Conservation (phyloP, 2,113 vertebrate genomes). For the Tychaedon coryphoeus region DNA sequence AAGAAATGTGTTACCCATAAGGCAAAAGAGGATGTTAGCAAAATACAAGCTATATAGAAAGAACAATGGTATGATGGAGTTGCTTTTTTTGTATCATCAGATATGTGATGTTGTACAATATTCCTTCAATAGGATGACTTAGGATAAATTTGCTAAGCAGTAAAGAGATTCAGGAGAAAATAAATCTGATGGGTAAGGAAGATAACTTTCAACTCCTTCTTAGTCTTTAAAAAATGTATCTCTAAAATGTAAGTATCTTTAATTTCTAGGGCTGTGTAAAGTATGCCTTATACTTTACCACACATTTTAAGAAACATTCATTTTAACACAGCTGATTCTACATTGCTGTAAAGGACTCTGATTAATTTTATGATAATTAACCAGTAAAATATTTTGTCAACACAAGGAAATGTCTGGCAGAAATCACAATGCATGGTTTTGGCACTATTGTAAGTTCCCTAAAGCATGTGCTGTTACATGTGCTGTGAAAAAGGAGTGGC, state of each 20-base stretch:
- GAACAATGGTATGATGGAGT: background rate
- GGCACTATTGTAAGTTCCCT: background rate
- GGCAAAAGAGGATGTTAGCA: background rate
- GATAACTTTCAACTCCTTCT: background rate
- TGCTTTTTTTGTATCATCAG: background rate
- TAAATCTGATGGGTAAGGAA: background rate
- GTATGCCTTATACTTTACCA: background rate
- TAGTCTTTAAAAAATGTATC: background rate
- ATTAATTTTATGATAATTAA: background rate
- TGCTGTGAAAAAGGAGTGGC: background rate
- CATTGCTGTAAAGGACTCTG: background rate
- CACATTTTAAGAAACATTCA: background rate
- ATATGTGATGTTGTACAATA: background rate
- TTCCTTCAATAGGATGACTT: background rate
- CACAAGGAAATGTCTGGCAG: background rate
- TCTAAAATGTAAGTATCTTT: background rate
- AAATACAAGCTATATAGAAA: background rate
- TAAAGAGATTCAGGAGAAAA: background rate
- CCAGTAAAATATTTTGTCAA: background rate
- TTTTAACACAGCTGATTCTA: background rate
- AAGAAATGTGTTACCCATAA: background rate
- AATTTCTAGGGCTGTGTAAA: background rate
- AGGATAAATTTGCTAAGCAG: background rate
- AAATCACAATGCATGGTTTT: background rate
- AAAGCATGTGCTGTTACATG: background rate